Evolutionary conservation across 2,113 vertebrate species (phyloP), one percentile per base, ranked within the genome.

Genomic region (Scalopus aquaticus): DNA sequence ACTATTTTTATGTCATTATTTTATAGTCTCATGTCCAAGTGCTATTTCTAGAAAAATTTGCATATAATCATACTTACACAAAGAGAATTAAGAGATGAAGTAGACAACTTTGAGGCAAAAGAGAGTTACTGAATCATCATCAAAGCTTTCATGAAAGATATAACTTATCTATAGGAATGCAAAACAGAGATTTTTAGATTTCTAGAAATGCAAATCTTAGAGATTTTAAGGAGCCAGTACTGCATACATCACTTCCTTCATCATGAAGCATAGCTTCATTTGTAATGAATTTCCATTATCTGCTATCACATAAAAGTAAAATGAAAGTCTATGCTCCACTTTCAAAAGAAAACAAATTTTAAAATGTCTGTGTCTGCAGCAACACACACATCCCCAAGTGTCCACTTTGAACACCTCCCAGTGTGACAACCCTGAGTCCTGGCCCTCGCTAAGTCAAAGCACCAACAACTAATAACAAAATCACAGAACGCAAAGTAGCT

Each of bases 381-480:
- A 37, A 32, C 13, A 15, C 39, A 15, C 35, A 4, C 6, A 7
- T 26, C 30, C 20, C 65, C n/a, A 24, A 39, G 42, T 60, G 24
- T 35, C 93, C 37, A 67, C 58, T 90, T 89, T 49, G 6, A 74
- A 65, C 15, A 32, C 26, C 69, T 91, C n/a, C 37, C 0, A 1
- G 32, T 22, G 6, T 6, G 72, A 69, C 62, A 46, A 9, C 26
- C 39, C 35, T 72, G 88, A 87, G 35, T 37, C 30, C 58, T 0
- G 54, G 51, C 69, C 80, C 24, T 2, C 2, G 46, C 67, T 95
- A 73, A 95, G 90, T 62, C 44, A 79, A 74, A 85, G 93, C 54
- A 77, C 92, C 83, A 91, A 56, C 90, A 84, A 77, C 85, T 62
- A 78, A 83, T 67, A 19, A 64, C 92, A 85, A 92, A 30, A 76